Percentiles rank a stretch among this genome's conserved stretches.
Conservation (phyloP, 2,888 invertebrate species). For the Eupithecia dodoneata region DNA sequence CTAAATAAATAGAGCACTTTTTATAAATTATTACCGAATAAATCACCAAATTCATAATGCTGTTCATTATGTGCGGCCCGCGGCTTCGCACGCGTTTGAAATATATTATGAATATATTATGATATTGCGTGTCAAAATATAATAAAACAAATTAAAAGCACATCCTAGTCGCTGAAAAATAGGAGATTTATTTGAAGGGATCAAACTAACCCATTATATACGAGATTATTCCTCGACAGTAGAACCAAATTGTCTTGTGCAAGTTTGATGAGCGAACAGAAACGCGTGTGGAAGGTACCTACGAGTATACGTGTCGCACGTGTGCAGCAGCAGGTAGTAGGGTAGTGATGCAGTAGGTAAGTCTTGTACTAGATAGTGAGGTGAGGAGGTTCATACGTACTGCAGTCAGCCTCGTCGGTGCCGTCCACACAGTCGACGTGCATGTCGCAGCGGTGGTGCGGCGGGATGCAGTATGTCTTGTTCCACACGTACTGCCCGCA, state of each 20-base stretch:
- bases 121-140: not conserved
- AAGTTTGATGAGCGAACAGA: not conserved
- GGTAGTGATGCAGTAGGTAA: no score
- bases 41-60: not conserved
- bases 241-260: not conserved
- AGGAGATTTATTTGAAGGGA: no score
- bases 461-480: conserved; percentile 97
- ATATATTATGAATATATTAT: no score
- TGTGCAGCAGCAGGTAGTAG: no score
- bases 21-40: not conserved
- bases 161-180: not conserved
- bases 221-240: not conserved
- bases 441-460: conserved; percentile 97
- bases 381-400: conserved; percentile 86
- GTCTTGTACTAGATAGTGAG: not conserved
- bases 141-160: not conserved
- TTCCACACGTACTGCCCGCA: conserved; percentile 98
- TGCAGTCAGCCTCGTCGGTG: conserved; percentile 97
- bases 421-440: conserved; percentile 97
- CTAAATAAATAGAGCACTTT: conserved; percentile 1
- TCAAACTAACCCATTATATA: no score
- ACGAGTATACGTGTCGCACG: not conserved
- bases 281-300: no score
- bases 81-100: not conserved
- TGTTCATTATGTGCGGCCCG: not conserved